A percentile compares a stretch with the other conserved stretches of the same genome.
Evolutionary conservation across 2,797 vertebrate species (phyloP).

Genomic region (Leucoraja ocellata): DNA sequence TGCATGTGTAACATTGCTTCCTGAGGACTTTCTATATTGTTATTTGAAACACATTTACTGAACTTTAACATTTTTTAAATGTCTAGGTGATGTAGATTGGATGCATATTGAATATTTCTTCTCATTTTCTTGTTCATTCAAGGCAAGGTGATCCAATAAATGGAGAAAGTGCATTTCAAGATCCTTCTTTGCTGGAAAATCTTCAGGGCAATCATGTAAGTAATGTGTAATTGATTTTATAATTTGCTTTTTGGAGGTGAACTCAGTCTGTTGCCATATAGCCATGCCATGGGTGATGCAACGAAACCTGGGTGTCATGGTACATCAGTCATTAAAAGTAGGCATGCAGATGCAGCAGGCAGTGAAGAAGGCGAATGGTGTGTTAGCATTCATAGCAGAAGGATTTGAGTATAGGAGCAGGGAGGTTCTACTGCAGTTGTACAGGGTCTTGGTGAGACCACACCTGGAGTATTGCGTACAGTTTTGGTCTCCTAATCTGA

Average conservation of each 20-base stretch:
- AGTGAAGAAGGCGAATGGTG: no score
- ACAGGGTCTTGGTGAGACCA: no score
- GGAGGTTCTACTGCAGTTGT: no score
- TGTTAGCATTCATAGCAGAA: no score
- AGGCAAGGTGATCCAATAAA: constrained; percentile 77
- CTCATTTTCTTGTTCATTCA: constrained; percentile 44
- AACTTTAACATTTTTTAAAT: neutral
- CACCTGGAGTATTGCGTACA: no score
- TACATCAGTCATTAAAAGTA: no score
- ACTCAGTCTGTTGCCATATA: neutral
- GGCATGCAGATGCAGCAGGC: no score
- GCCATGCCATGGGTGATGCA: no score
- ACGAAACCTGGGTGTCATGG: no score
- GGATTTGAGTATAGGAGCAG: no score
- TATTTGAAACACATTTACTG: neutral
- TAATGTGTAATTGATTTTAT: constrained; percentile 36
- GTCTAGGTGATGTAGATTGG: neutral
- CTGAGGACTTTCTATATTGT: neutral
- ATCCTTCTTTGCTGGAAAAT: constrained; percentile 86
- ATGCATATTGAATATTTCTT: neutral
- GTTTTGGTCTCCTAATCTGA: no score
- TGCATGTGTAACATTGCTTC: neutral
- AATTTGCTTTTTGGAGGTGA: constrained; percentile 14
- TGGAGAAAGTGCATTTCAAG: constrained; percentile 82
- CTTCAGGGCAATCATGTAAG: constrained; percentile 95